Percentiles rank a stretch among this genome's conserved stretches.
Conservation (phyloP, 2,113 vertebrate genomes). For the Eolophus roseicapilla region DNA sequence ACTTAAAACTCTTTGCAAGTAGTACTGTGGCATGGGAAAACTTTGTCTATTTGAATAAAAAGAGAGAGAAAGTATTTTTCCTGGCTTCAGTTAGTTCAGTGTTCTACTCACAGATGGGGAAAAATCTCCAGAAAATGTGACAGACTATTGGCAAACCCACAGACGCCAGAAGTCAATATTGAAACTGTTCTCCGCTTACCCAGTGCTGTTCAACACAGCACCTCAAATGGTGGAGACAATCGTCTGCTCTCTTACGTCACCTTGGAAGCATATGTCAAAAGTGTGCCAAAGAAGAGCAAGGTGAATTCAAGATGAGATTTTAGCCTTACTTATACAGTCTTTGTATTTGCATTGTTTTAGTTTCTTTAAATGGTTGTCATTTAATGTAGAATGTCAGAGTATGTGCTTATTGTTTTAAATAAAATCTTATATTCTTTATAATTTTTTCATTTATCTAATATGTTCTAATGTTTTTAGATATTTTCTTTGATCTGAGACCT, state of each 20-base stretch:
- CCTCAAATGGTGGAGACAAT: background rate
- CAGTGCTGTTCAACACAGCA: background rate
- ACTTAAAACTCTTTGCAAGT: slow-evolving; percentile 10
- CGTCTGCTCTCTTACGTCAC: background rate
- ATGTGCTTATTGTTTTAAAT: background rate
- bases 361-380: background rate
- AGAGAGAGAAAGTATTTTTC: background rate
- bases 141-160: background rate
- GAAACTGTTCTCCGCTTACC: background rate
- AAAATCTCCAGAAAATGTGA: background rate
- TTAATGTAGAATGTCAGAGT: background rate
- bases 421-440: background rate
- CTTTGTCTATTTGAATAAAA: background rate
- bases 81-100: background rate
- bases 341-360: background rate
- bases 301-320: background rate
- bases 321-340: background rate
- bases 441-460: background rate
- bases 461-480: background rate
- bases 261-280: background rate
- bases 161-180: background rate
- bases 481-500: background rate
- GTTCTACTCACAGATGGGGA: background rate
- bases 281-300: background rate
- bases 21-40: background rate